Evolutionary conservation across 2,113 vertebrate genomes (phyloP).

Genomic region (Trogon melanurus): DNA sequence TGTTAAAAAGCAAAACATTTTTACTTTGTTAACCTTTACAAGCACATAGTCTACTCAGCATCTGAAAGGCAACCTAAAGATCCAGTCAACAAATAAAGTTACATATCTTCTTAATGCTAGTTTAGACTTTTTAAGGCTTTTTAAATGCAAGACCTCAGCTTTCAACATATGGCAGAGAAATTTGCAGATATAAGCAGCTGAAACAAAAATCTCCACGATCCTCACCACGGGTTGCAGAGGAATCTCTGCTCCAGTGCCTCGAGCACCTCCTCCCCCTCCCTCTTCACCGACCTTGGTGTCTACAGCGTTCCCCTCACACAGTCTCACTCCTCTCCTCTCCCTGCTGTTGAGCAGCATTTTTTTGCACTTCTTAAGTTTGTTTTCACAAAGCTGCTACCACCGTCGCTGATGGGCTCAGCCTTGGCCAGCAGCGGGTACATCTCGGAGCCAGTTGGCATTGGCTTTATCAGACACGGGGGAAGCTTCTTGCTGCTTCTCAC

Average conservation of each 20-base stretch:
- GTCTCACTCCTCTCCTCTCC: not conserved
- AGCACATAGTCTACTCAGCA: not conserved
- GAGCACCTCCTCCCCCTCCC: not conserved
- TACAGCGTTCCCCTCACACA: not conserved
- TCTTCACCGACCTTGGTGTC: not conserved
- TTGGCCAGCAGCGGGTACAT: accelerated
- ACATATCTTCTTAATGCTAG: not conserved
- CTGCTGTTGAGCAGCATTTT: not conserved
- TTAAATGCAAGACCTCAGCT: not conserved
- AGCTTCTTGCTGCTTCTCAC: not conserved
- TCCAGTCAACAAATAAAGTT: not conserved
- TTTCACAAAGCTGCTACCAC: not conserved
- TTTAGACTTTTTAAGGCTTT: not conserved
- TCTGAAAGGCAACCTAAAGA: not conserved
- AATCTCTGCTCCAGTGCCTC: not conserved
- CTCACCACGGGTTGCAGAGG: not conserved
- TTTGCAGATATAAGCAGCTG: not conserved
- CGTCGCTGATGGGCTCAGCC: not conserved
- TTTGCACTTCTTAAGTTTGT: not conserved
- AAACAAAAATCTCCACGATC: not conserved
- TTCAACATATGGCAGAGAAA: not conserved
- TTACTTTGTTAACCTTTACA: not conserved
- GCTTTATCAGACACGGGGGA: not conserved
- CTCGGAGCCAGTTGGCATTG: not conserved
- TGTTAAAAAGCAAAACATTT: not conserved